Evolutionary conservation across 2,113 vertebrate genomes (phyloP).

Genomic region (Lipotes vexillifer): DNA sequence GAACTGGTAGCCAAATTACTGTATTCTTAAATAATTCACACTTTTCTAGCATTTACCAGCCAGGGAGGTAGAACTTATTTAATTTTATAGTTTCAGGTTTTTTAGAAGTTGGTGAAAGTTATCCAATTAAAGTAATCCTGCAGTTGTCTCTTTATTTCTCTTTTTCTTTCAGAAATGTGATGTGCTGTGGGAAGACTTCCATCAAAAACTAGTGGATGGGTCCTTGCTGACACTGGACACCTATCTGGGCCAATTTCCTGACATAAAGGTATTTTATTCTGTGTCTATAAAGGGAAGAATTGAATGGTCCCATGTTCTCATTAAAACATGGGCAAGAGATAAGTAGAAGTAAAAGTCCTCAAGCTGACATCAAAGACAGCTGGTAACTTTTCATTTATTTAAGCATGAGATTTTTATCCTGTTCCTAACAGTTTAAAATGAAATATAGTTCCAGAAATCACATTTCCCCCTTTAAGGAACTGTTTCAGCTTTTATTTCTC

Average conservation of each 20-base stretch:
- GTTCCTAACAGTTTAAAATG: background rate
- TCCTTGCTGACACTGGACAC: conserved; percentile 92
- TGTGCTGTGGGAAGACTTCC: conserved; percentile 97
- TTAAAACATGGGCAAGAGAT: background rate
- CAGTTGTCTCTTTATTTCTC: conserved; percentile 23
- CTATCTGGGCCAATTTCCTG: conserved; percentile 95
- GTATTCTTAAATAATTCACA: background rate
- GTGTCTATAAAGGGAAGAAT: conserved; percentile 38
- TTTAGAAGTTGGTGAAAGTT: background rate
- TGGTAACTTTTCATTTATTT: conserved; percentile 46
- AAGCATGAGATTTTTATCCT: conserved; percentile 21
- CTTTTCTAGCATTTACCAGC: background rate
- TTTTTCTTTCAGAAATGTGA: conserved; percentile 90
- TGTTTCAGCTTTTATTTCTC: conserved; percentile 14
- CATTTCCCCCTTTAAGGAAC: background rate
- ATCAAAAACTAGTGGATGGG: conserved; percentile 96
- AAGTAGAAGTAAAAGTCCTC: background rate
- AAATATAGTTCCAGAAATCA: conserved; percentile 47
- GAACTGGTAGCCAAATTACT: background rate
- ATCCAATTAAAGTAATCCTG: conserved; percentile 11
- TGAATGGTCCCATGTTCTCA: conserved; percentile 14
- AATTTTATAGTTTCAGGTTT: background rate
- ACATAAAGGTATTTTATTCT: conserved; percentile 90
- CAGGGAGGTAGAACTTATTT: background rate
- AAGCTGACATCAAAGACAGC: background rate